These are phyloP conservation scores for Aphelenchoides bicaudatus DNA, from an alignment of 2,888 invertebrate genomes.

Conservation along the genomic window DNA sequence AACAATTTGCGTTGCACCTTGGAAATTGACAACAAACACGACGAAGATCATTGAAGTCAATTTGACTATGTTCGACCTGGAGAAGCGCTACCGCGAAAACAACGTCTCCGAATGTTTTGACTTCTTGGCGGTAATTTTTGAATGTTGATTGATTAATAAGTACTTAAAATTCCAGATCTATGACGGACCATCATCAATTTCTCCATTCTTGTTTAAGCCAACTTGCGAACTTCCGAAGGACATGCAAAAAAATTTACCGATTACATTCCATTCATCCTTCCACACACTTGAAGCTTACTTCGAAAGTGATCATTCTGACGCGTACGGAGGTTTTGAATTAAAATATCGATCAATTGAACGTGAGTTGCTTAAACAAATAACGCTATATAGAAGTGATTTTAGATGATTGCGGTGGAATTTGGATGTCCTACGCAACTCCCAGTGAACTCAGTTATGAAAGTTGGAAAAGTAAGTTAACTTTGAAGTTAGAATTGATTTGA, in stretches of 20 bases:
- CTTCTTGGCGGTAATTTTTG: constrained; percentile 34
- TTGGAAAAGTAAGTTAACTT: background rate
- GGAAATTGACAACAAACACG: constrained; percentile 35
- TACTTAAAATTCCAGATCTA: constrained; percentile 42
- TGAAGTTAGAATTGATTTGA: background rate
- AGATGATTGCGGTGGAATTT: constrained; percentile 3
- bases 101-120: constrained; percentile 30
- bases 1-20: constrained; percentile 49
- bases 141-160: constrained; percentile 19
- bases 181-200: constrained; percentile 48
- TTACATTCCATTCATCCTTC: constrained; percentile 33
- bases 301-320: constrained; percentile 42
- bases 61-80: constrained; percentile 35
- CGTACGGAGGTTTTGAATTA: constrained; percentile 45
- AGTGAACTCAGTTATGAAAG: constrained; percentile 15
- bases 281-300: constrained; percentile 45
- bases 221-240: constrained; percentile 27
- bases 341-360: constrained; percentile 30
- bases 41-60: constrained; percentile 20
- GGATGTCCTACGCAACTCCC: background rate
- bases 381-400: background rate
- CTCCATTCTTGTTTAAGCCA: constrained; percentile 45
- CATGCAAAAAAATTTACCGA: background rate
- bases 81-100: constrained; percentile 16
- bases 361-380: constrained; percentile 25